Conservation (phyloP, 2,888 invertebrate genomes). For the Cantharis nigra region DNA sequence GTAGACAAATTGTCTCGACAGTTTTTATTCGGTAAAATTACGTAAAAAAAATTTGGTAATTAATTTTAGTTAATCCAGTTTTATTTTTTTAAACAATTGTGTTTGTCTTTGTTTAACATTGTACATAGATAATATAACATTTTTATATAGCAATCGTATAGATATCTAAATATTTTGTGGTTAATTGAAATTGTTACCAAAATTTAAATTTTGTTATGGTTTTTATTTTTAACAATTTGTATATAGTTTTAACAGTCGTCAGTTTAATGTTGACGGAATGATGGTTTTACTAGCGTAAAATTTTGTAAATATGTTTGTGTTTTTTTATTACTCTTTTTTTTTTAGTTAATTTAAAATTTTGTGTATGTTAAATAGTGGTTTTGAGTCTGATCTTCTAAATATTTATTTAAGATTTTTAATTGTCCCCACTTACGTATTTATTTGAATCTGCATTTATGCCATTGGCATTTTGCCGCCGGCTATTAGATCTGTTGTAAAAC, state of each 20-base stretch:
- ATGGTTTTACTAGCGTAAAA: slow-evolving; percentile 24
- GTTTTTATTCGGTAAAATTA: slow-evolving; percentile 16
- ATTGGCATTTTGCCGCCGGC: slow-evolving; percentile 16
- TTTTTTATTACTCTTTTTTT: slow-evolving; percentile 38
- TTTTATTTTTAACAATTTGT: slow-evolving; percentile 25
- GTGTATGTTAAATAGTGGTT: slow-evolving; percentile 49
- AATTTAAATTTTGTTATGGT: slow-evolving; percentile 26
- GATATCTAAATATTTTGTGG: background rate
- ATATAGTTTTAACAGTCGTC: slow-evolving; percentile 16
- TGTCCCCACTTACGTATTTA: slow-evolving; percentile 43
- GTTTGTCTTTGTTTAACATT: background rate
- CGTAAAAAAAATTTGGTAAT: slow-evolving; percentile 26
- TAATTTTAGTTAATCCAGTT: slow-evolving; percentile 19
- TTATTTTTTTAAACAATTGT: slow-evolving; percentile 1
- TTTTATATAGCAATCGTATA: background rate
- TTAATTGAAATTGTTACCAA: slow-evolving; percentile 26
- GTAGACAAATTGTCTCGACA: slow-evolving; percentile 11
- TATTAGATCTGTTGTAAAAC: slow-evolving; percentile 51
- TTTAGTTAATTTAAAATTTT: slow-evolving; percentile 26
- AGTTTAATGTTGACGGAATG: slow-evolving; percentile 17
- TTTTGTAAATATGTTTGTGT: slow-evolving; percentile 36
- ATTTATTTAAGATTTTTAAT: slow-evolving; percentile 52
- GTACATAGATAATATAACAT: background rate
- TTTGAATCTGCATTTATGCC: slow-evolving; percentile 42
- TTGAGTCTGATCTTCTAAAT: slow-evolving; percentile 50